phyloP scores from a whole-genome alignment of 35 echinoderm and acorn worm species.

The Hemicentrotus pulcherrimus region DNA sequence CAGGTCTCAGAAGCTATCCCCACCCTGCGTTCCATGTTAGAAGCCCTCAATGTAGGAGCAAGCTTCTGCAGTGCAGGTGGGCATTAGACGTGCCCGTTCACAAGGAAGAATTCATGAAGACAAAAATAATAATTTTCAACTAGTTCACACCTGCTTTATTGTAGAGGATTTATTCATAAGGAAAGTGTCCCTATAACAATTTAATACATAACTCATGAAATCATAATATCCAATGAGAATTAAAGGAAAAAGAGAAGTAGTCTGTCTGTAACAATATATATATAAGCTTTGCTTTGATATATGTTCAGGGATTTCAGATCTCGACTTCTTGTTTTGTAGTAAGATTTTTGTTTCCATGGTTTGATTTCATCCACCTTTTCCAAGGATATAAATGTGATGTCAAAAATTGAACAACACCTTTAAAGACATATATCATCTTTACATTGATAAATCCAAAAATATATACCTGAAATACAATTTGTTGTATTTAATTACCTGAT shows the following conservation, averaged over 20 bases:
- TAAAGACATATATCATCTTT: not conserved
- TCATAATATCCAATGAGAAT: not conserved
- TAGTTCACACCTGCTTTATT: not conserved
- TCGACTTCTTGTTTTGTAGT: not conserved
- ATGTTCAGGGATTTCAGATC: not conserved
- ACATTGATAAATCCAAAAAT: no score
- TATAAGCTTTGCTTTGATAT: not conserved
- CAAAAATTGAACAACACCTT: not conserved
- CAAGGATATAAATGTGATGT: no score
- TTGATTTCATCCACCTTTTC: no score
- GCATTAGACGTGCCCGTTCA: not conserved
- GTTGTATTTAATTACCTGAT: no score
- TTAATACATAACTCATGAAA: not conserved
- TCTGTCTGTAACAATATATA: no score
- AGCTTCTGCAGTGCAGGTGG: conserved; percentile 39
- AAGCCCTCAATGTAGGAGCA: conserved; percentile 68
- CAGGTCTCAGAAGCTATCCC: conserved; percentile 74
- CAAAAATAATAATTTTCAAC: conserved; percentile 21
- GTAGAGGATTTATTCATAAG: not conserved
- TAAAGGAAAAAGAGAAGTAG: no score
- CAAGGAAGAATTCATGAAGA: not conserved
- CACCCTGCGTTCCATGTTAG: conserved; percentile 78
- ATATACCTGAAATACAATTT: no score
- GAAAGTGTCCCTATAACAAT: not conserved
- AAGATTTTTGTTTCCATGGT: not conserved